A percentile compares a stretch with the other conserved stretches of the same genome.
Evolutionary conservation across 2,888 invertebrate genomes (phyloP).

Genomic region (Leistus spinibarbis): DNA sequence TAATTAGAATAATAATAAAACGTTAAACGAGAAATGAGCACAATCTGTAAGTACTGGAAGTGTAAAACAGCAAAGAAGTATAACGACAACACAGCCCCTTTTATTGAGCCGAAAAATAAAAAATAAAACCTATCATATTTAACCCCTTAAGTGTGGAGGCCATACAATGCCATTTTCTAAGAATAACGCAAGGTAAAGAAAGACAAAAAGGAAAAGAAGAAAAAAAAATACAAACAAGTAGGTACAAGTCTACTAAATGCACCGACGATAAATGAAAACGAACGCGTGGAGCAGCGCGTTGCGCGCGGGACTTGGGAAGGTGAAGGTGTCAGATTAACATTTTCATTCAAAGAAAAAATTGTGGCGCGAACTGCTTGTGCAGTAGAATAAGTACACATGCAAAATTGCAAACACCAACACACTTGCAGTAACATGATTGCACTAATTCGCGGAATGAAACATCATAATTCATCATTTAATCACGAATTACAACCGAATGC

Average conservation of each 20-base stretch:
- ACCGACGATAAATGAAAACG: neutral
- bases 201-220: too few relatives aligned
- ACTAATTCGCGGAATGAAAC: neutral
- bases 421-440: neutral
- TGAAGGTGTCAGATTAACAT: neutral
- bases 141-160: neutral
- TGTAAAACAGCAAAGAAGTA: neutral
- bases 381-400: neutral
- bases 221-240: too few relatives aligned
- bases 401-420: neutral
- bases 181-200: neutral
- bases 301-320: neutral
- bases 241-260: neutral
- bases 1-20: too few relatives aligned
- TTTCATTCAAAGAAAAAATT: neutral
- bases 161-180: neutral
- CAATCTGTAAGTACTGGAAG: too few relatives aligned
- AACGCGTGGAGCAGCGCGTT: too few relatives aligned
- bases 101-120: neutral
- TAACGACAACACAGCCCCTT: neutral
- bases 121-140: neutral
- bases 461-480: neutral
- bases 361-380: neutral
- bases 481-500: neutral
- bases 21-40: too few relatives aligned